These are phyloP conservation scores for Xestia sexstrigata DNA, from an alignment of 2,888 invertebrate species.

Conservation along the genomic window DNA sequence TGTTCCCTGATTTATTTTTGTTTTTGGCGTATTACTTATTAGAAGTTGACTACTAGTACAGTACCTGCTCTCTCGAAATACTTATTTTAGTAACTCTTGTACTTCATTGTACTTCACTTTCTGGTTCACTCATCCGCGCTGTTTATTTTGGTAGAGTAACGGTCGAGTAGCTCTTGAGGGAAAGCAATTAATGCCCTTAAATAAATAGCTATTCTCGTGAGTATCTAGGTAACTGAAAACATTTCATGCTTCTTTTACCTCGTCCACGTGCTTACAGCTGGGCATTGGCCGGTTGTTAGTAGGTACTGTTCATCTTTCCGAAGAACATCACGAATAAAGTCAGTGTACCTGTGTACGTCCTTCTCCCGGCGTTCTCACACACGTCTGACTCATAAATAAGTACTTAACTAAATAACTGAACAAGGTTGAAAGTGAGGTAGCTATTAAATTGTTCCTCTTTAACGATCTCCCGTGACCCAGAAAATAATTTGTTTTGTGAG, in stretches of 20 bases:
- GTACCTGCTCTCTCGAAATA: background rate
- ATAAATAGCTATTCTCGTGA: background rate
- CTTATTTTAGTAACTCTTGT: background rate
- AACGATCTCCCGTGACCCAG: constrained; percentile 42
- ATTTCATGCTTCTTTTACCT: background rate
- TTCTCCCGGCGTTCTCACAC: background rate
- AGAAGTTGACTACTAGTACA: too few relatives aligned
- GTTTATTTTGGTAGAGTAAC: constrained; percentile 28
- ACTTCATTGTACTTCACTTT: background rate
- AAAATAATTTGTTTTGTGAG: constrained; percentile 53
- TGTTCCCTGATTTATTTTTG: background rate
- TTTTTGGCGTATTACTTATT: background rate
- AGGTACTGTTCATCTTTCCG: background rate
- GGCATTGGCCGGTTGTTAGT: background rate
- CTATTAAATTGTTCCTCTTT: constrained; percentile 42
- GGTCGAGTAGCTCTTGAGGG: constrained; percentile 4
- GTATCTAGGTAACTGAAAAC: background rate
- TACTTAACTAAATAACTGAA: constrained; percentile 26
- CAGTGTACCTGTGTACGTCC: background rate
- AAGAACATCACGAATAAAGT: background rate
- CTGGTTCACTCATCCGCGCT: constrained; percentile 9
- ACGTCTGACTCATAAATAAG: background rate
- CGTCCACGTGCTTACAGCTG: background rate
- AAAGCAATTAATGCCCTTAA: background rate
- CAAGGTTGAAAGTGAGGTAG: constrained; percentile 20